Evolutionary conservation across 2,797 vertebrate genomes (phyloP), one percentile per base, ranked within the genome.

Genomic region (Clamator glandarius): DNA sequence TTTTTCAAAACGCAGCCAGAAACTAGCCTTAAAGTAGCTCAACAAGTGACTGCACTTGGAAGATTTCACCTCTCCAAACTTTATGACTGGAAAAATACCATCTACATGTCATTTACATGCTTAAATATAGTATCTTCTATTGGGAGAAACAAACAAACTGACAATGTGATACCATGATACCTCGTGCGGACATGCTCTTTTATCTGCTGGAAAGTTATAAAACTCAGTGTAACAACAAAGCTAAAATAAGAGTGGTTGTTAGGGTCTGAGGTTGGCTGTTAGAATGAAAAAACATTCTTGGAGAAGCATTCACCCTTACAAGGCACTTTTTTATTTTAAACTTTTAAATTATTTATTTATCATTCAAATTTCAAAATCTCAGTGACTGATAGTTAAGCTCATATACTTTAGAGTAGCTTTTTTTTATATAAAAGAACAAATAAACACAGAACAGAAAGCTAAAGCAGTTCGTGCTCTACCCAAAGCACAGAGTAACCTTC

Each of bases 51-150:
- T 36, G 69, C 24, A 57, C 75, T 84, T 44, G 25, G 80, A 6
- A 55, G 93, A 95, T 92, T 96, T 87, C 96, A 96, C 97, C 94
- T 96, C 96, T 96, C 92, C 29, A n/a, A 96, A 94, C 93, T 98
- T 97, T 96, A 97, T 18, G 96, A 97, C 93, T 97, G 97, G 97
- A 97, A 97, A 97, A 97, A 97, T 97, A 97, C 97, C 96, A 96
- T 97, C 96, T 97, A 95, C 95, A 96, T 97, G 97, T 97, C 97
- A 98, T 97, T 98, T 97, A 95, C 96, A 95, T 95, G 96, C 97
- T 98, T 98, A 98, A 98, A 98, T 97, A 98, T 98, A 98, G 98
- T 89, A 96, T 91, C 95, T 95, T 96, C 97, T 97, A 96, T 93
- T 97, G 90, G 92, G 96, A 97, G 96, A 97, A 96, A 96, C 84